Evolutionary conservation across 2,113 vertebrate genomes (phyloP), one percentile per base, ranked within the genome.

Genomic region (Shinisaurus crocodilurus): DNA sequence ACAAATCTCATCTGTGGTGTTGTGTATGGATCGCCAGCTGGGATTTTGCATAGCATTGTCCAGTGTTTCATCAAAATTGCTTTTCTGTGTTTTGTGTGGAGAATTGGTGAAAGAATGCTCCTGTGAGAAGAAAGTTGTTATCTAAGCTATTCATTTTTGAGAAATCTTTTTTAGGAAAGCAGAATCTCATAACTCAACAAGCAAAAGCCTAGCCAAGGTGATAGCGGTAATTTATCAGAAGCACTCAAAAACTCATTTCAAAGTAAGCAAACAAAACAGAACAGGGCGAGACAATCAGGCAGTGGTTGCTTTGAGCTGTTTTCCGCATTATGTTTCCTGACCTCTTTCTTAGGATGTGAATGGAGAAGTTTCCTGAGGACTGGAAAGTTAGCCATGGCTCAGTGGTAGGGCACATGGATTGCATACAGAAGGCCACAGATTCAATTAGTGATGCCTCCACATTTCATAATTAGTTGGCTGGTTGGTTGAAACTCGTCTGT

Each of bases 1-100:
- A 90, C 85, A 90, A 90, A 90, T 90, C 89, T 85, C 89, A 90
- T 90, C 89, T 85, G 32, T 27, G 25, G n/a, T 18, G 60, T 40
- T 5, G 15, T 69, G 74, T 90, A 69, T 1, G 63, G 60, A 85
- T 85, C 48, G 60, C 60, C 89, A 57, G 82, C 74, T 90, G 89
- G 40, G 82, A 54, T 85, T 90, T 90, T 90, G 89, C 82, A 85
- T 90, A 69, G 82, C 82, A 37, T 12, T 54, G 43, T 43, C 45
- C 74, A 4, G 63, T 40, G 43, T 57, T 89, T 80, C 72, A 67
- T 67, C 12, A 20, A 79, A 85, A 90, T 90, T 90, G 89, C 82
- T 90, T 85, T 79, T 74, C 16, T 43, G 74, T 54, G 82, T 79
- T 90, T 79, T 85, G 45, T 40, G 18, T 25, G n/a, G 60, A 85